Percentiles rank a stretch among this genome's conserved stretches.
phyloP scores from a whole-genome alignment of 1,140 invertebrate species.

The Pantala flavescens region DNA sequence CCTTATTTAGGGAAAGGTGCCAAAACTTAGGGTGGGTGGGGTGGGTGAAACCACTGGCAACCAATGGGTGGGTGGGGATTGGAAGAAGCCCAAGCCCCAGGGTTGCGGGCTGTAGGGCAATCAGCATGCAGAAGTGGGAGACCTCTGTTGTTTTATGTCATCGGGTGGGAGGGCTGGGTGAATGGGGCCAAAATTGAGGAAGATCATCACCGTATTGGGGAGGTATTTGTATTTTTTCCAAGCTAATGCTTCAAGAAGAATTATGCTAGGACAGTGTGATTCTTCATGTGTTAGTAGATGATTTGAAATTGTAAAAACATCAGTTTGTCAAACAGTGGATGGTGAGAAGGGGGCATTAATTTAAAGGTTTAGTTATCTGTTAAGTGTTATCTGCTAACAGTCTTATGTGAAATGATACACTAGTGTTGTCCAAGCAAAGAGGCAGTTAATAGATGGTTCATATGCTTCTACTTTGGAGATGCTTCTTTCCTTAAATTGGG shows the following conservation, averaged over 20 bases:
- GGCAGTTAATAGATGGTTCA: background rate
- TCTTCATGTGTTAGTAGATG: background rate
- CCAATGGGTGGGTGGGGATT: conserved; percentile 2
- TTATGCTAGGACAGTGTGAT: background rate
- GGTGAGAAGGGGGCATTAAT: background rate
- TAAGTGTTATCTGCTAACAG: background rate
- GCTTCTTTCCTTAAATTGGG: background rate
- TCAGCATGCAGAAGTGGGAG: background rate
- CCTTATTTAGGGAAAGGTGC: background rate
- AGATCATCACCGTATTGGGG: background rate
- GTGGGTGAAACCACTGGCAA: conserved; percentile 7
- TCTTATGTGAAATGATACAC: background rate
- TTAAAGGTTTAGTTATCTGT: background rate
- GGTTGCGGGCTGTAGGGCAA: background rate
- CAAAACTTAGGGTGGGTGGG: background rate
- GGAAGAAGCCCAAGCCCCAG: background rate
- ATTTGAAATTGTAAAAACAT: background rate
- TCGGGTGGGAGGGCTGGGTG: background rate
- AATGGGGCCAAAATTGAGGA: background rate
- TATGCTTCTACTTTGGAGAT: background rate
- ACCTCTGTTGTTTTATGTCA: background rate
- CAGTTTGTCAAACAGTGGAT: background rate
- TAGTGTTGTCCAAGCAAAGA: background rate
- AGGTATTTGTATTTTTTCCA: background rate
- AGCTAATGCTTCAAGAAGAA: background rate